A percentile compares a stretch with the other conserved stretches of the same genome.
phyloP scores from a whole-genome alignment of 2,797 vertebrate genomes.

The Chelon auratus region DNA sequence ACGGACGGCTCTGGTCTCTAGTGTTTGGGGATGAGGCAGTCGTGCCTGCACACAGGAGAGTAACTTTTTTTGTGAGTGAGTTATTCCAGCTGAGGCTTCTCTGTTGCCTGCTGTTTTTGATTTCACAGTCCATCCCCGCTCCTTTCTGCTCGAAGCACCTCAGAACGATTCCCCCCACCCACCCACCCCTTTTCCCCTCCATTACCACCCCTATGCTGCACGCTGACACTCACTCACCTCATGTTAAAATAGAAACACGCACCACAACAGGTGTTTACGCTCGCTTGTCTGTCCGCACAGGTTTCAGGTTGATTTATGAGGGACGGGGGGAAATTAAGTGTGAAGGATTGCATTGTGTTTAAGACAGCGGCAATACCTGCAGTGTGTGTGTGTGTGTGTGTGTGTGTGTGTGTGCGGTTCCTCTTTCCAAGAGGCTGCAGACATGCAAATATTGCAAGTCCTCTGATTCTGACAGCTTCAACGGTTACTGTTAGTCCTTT shows the following conservation, averaged over 20 bases:
- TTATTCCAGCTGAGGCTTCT: slow-evolving; percentile 80
- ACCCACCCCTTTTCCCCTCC: slow-evolving; percentile 7
- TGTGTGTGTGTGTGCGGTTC: slow-evolving; percentile 47
- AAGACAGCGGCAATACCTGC: slow-evolving; percentile 45
- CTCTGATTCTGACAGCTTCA: slow-evolving; percentile 3
- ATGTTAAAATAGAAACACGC: slow-evolving; percentile 57
- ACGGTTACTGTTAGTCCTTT: too few species aligned
- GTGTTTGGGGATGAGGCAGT: slow-evolving; percentile 60
- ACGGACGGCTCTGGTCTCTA: slow-evolving; percentile 44
- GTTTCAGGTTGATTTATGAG: slow-evolving; percentile 78
- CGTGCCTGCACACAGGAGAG: slow-evolving; percentile 68
- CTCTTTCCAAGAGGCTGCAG: background rate
- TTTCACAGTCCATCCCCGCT: slow-evolving; percentile 78
- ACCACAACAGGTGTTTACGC: slow-evolving; percentile 82
- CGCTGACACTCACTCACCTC: slow-evolving; percentile 43
- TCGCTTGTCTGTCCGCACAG: slow-evolving; percentile 67
- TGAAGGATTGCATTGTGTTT: slow-evolving; percentile 72
- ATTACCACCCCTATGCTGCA: slow-evolving; percentile 46
- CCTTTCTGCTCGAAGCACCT: slow-evolving; percentile 50
- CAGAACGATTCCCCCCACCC: slow-evolving; percentile 22
- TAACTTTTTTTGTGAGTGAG: slow-evolving; percentile 81
- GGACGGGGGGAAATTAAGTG: slow-evolving; percentile 72
- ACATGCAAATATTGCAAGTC: background rate
- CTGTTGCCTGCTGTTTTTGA: slow-evolving; percentile 81
- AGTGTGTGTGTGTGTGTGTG: slow-evolving; percentile 44